Evolutionary conservation across 1,140 invertebrate species (phyloP), one percentile per base, ranked within the genome.

Genomic region (Diorhabda elongata): DNA sequence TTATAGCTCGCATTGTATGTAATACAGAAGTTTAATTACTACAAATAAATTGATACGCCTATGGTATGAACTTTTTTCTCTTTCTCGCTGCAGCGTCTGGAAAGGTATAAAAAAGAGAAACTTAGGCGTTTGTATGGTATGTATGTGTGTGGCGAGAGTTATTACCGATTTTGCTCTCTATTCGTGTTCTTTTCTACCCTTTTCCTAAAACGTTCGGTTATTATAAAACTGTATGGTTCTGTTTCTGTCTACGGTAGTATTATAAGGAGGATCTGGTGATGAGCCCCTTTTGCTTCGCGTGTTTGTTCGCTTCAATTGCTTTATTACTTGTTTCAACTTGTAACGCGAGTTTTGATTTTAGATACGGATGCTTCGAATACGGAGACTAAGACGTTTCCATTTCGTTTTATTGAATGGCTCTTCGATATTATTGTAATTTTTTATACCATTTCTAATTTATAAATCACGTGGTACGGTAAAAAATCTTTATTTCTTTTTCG

Each of bases 401-500:
- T 26, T 26, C 26, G 4, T 52, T n/a, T 52, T 2, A 52, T 52
- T 52, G 47, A 52, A 52, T 52, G n/a, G 47, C n/a, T 52, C n/a
- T 52, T 52, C 6, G 4, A 52, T 8, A 8, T 52, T 52, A n/a
- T 52, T 52, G 47, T 52, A 8, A 52, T 52, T 52, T 52, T 6
- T 52, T 52, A 6, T 52, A 6, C 47, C 47, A 52, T 52, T 52
- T n/a, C 47, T 52, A 52, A 52, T 52, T n/a, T n/a, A 52, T 52
- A 6, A 52, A 52, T 52, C 6, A 52, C 47, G 47, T 52, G 6
- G 6, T 6, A 8, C 47, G 6, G 47, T 52, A n/a, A 52, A 52
- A 52, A 52, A 52, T n/a, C 47, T 61, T 42, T 42, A 43, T 61
- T 61, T 61, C 41, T 61, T 61, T 61, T 41, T 42, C 47, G 47